These are phyloP conservation scores for Crotalus viridis DNA, from an alignment of 2,113 vertebrate genomes.

Conservation along the genomic window DNA sequence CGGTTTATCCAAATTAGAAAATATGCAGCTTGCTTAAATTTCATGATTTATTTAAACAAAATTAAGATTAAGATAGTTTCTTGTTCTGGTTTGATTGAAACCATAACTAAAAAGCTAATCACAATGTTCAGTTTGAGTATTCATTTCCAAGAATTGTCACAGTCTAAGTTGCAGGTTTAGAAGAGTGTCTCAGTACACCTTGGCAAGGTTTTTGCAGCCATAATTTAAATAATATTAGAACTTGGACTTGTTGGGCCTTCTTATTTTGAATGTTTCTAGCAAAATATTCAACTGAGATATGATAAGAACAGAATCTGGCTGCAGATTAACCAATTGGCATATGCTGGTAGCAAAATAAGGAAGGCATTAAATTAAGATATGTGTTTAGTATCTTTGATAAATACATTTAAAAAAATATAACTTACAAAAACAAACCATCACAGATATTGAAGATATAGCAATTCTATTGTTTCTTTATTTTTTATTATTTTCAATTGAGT, in stretches of 20 bases:
- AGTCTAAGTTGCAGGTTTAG: background rate
- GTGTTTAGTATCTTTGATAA: background rate
- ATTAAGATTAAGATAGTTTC: background rate
- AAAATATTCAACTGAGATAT: background rate
- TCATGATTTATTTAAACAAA: background rate
- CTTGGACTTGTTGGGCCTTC: background rate
- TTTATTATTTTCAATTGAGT: background rate
- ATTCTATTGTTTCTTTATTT: background rate
- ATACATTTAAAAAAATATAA: background rate
- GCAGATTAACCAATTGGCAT: background rate
- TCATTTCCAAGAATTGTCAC: background rate
- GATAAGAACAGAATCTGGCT: background rate
- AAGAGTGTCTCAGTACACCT: background rate
- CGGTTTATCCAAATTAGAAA: background rate
- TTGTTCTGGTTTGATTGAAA: background rate
- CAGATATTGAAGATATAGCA: background rate
- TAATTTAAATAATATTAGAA: background rate
- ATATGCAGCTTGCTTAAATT: background rate
- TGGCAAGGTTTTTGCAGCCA: background rate
- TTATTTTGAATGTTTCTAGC: background rate
- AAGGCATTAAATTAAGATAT: background rate
- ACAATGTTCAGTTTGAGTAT: background rate
- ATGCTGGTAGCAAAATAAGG: background rate
- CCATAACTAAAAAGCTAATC: background rate
- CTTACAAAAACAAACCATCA: background rate